A percentile compares a stretch with the other conserved stretches of the same genome.
These are phyloP conservation scores for Gambusia holbrooki DNA, from an alignment of 2,113 vertebrate genomes.

Conservation along the genomic window DNA sequence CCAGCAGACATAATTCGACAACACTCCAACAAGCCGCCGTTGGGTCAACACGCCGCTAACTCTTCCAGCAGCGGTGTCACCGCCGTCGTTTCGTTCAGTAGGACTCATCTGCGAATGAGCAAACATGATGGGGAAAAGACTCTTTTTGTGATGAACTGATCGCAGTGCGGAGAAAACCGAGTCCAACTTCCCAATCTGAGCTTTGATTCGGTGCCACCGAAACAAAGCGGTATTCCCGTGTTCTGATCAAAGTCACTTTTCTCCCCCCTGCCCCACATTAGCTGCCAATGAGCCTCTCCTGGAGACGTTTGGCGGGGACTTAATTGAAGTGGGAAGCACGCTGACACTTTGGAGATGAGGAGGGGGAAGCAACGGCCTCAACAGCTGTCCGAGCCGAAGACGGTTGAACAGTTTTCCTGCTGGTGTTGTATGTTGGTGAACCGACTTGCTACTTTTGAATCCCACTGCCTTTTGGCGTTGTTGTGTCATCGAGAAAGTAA, in stretches of 20 bases:
- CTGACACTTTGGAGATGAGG: constrained; percentile 24
- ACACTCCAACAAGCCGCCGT: neutral
- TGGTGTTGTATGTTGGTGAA: neutral
- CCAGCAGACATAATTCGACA: constrained; percentile 1
- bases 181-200: constrained; percentile 44
- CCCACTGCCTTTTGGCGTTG: neutral
- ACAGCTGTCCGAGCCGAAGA: constrained; percentile 54
- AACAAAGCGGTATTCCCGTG: constrained; percentile 51
- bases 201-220: constrained; percentile 57
- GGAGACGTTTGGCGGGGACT: constrained; percentile 30
- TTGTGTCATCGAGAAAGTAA: constrained; percentile 28
- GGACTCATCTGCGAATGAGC: constrained; percentile 49
- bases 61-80: constrained; percentile 35
- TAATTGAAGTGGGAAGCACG: constrained; percentile 67
- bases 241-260: constrained; percentile 51
- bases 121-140: constrained; percentile 51
- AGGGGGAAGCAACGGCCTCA: constrained; percentile 43
- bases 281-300: constrained; percentile 48
- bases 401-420: constrained; percentile 44
- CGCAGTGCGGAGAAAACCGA: constrained; percentile 36
- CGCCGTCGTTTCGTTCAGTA: constrained; percentile 15
- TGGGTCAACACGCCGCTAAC: constrained; percentile 22
- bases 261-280: constrained; percentile 13
- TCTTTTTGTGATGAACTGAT: constrained; percentile 49
- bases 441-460: neutral